Evolutionary conservation across 53 echinoderm and acorn worm species (phyloP), one percentile per base, ranked within the genome.

Genomic region (Glandiceps talaboti): DNA sequence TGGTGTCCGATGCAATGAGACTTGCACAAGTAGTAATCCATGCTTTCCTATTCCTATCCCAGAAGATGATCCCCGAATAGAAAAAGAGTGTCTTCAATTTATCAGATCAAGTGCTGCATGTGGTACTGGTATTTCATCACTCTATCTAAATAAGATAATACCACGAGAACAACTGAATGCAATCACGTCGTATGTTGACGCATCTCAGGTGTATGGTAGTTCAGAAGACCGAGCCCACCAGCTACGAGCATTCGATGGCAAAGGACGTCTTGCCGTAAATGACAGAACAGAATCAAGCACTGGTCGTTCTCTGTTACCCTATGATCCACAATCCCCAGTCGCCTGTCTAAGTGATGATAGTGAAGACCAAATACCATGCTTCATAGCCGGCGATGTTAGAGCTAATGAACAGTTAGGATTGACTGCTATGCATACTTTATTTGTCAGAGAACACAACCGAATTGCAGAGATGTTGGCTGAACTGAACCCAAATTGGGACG

Each of bases 351-450:
- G 97, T 1, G 97, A 96, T 76, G 33, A 85, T 28, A 76, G 78
- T 29, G 89, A 96, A 74, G 90, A 91, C 75, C 85, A 89, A 0
- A 96, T 96, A 73, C 97, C 97, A 0, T 96, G 97, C 73, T 96
- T 96, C 74, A 1, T 81, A 32, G 75, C 87, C 10, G 90, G 90
- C 1, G 90, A 90, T 33, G 74, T 76, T 14, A 83, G 90, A 76
- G 74, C 90, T 10, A 81, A 86, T 0, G 90, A 90, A 29, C 84
- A 84, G 73, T 82, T 87, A 0, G 87, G 79, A 0, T 81, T 90
- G 6, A 90, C 90, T 26, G 82, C 84, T 1, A 73, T 90, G 1
- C 90, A 90, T 74, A 90, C 90, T 14, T 29, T 90, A 1, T 90
- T 90, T 79, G 84, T 87, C 25, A 81, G 90, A 33, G 32, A 81